These are phyloP conservation scores for Corythornis vintsioides DNA, from an alignment of 2,113 vertebrate species.

Conservation along the genomic window DNA sequence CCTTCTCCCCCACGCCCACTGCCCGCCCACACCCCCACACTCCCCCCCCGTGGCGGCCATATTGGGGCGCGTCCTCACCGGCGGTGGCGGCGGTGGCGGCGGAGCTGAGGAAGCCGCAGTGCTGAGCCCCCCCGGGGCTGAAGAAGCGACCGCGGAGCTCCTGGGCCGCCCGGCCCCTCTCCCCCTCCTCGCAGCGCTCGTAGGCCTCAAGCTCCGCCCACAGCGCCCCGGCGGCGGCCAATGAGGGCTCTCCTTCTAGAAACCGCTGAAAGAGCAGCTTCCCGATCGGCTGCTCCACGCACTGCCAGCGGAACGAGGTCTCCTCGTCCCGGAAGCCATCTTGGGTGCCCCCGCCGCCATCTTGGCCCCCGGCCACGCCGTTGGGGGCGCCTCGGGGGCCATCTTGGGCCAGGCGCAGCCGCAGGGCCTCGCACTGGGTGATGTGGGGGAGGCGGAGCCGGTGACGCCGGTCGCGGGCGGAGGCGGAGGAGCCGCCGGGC, in stretches of 20 bases:
- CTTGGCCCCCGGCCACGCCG: too few species aligned
- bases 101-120: background rate
- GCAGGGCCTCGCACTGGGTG: background rate
- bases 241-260: background rate
- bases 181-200: background rate
- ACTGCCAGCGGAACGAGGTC: background rate
- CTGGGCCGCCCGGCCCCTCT: background rate
- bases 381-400: too few species aligned
- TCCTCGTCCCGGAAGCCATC: background rate
- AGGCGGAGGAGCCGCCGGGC: background rate
- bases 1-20: too few species aligned
- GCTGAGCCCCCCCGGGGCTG: background rate
- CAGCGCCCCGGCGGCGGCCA: background rate
- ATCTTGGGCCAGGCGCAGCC: too few species aligned
- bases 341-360: too few species aligned
- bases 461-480: background rate
- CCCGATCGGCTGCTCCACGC: constrained; percentile 24
- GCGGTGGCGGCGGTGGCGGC: background rate
- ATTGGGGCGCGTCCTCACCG: too few species aligned
- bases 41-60: too few species aligned
- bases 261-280: background rate
- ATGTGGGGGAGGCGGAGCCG: background rate
- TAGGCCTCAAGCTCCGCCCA: constrained; percentile 4
- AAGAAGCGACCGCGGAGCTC: background rate
- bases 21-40: too few species aligned